A percentile compares a stretch with the other conserved stretches of the same genome.
Conservation (phyloP, 2,888 invertebrate species). For the Oligia strigilis region DNA sequence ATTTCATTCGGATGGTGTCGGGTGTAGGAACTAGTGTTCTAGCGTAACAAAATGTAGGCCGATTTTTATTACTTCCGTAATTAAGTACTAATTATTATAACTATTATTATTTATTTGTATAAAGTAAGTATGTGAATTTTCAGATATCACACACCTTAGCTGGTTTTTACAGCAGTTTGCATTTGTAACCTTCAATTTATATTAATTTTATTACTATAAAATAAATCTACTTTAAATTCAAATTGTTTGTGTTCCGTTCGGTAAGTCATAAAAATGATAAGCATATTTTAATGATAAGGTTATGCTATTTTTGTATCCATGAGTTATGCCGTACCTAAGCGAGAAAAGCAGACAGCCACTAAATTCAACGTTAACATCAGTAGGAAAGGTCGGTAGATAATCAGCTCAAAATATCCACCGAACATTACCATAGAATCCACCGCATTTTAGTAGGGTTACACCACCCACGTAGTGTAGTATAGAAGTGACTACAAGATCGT, state of each 20-base stretch:
- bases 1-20: conserved; percentile 60
- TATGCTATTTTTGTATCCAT: conserved; percentile 22
- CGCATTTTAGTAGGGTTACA: conserved; percentile 29
- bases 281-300: neutral
- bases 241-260: neutral
- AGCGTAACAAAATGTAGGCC: conserved; percentile 47
- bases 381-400: conserved; percentile 25
- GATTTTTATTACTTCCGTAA: conserved; percentile 18
- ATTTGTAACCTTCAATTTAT: neutral
- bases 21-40: conserved; percentile 55
- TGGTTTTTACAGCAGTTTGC: neutral
- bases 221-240: neutral
- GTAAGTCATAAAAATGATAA: conserved; percentile 16
- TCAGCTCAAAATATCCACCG: conserved; percentile 9
- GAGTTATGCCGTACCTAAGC: conserved; percentile 19
- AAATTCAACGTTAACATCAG: conserved; percentile 13
- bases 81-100: neutral
- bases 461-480: conserved; percentile 46
- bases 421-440: conserved; percentile 27
- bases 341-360: conserved; percentile 15
- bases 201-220: neutral
- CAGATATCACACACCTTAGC: neutral
- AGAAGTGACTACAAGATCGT: conserved; percentile 56
- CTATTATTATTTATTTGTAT: neutral
- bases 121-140: neutral